A percentile compares a stretch with the other conserved stretches of the same genome.
Conservation (phyloP, 1,140 invertebrate genomes). For the Sipha flava region DNA sequence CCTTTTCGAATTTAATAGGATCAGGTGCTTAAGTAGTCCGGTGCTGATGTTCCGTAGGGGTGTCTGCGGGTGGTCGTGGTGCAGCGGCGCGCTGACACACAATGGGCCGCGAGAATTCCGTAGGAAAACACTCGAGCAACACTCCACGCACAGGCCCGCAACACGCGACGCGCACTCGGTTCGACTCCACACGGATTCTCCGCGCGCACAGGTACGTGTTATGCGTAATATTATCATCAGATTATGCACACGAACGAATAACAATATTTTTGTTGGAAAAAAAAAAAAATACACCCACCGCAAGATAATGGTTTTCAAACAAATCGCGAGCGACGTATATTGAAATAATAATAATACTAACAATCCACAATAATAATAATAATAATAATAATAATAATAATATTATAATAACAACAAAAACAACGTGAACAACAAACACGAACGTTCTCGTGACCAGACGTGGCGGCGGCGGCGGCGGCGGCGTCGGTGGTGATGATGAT, state of each 20-base stretch:
- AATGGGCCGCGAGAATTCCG: slow-evolving; percentile 5
- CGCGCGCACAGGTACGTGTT: no score
- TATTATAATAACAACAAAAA: background rate
- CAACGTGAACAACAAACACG: background rate
- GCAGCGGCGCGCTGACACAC: background rate
- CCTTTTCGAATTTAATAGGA: slow-evolving; percentile 2
- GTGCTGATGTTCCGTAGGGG: background rate
- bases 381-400: background rate
- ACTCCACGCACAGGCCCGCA: background rate
- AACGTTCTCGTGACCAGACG: slow-evolving; percentile 17
- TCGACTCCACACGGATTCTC: background rate
- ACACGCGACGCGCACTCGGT: no score
- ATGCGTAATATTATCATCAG: background rate
- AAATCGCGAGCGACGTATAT: background rate
- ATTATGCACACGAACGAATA: background rate
- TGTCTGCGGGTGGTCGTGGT: slow-evolving; percentile 18
- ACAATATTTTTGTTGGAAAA: background rate
- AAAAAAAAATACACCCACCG: background rate
- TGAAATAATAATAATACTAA: background rate
- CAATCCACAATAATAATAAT: no score
- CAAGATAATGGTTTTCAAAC: background rate
- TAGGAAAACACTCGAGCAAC: slow-evolving; percentile 19
- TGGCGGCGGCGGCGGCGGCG: no score
- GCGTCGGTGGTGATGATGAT: background rate
- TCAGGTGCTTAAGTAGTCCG: slow-evolving; percentile 22